Base-by-base conservation (phyloP, 1,140 invertebrate species). In the Apis mellifera region DNA sequence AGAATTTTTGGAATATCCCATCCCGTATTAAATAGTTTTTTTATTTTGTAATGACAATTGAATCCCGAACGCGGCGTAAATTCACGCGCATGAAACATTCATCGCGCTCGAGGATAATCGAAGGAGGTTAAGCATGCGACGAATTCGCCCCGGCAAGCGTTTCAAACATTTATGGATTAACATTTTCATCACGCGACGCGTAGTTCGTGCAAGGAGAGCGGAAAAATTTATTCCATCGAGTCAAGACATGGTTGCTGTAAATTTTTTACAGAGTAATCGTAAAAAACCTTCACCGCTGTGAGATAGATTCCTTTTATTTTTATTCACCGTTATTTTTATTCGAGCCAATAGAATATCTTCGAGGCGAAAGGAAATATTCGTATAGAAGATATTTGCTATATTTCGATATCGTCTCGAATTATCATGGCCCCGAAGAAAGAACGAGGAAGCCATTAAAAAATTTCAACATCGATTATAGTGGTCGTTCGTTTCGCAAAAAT, bases 121-220 rank as follows among this genome's bases (percentile, higher is more conserved):
- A 73, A 72, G 69, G 59, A 64, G 78, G 55, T 71, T 71, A 78
- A 78, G 23, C 77, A 78, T 78, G 77, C 77, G 77, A 78, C 77
- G 55, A 78, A 78, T 78, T 60, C 77, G 42, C 42, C 12, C 42
- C 19, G 66, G 66, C 68, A 55, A 78, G 55, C 77, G 55, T 78
- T 72, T 78, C 48, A 78, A 71, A 78, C 77, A 71, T 78, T 78
- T 78, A 78, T 71, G 68, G 55, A 71, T 71, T 60, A 78, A 78
- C 57, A 78, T 78, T 78, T 71, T 71, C 23, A 71, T 78, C 77
- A 78, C 77, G 77, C 77, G 68, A 78, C 23, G 55, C 23, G 60
- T 17, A 48, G 19, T 60, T 62, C 42, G 55, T 60, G 26, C 19
- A 32, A 60, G 77, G n/a, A 55, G 54, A 52, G 19, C 19, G 55